Evolutionary conservation across 2,888 invertebrate genomes (phyloP).

Genomic region (Ectropis crepuscularia): DNA sequence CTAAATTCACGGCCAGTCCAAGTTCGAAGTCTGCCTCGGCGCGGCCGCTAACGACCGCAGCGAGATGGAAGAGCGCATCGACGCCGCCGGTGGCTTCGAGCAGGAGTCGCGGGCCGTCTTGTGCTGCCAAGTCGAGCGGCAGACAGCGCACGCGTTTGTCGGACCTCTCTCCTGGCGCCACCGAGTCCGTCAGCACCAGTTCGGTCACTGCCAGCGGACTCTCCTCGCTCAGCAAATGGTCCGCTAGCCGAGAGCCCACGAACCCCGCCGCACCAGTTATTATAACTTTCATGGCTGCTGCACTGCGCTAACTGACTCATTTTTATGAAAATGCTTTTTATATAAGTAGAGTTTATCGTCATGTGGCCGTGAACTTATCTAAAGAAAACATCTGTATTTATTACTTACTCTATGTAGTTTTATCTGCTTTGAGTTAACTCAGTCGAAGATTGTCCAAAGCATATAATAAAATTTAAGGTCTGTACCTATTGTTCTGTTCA

Average conservation of each 20-base stretch:
- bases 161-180: slow-evolving; percentile 40
- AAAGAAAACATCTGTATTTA: no score
- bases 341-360: no score
- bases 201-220: slow-evolving; percentile 50
- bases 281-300: slow-evolving; percentile 59
- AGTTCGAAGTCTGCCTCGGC: slow-evolving; percentile 72
- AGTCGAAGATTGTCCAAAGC: no score
- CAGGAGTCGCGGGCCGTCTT: slow-evolving; percentile 41
- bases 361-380: no score
- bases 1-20: slow-evolving; percentile 69
- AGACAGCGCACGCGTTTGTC: slow-evolving; percentile 32
- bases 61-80: slow-evolving; percentile 68
- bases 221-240: slow-evolving; percentile 48
- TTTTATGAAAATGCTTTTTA: no score
- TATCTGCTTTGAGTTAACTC: no score
- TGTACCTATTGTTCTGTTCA: no score
- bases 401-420: no score
- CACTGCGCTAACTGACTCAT: not conserved
- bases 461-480: no score
- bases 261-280: slow-evolving; percentile 72
- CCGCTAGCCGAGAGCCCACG: slow-evolving; percentile 59
- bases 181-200: slow-evolving; percentile 54
- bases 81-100: slow-evolving; percentile 45
- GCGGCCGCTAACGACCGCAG: slow-evolving; percentile 73
- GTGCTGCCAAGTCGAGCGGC: slow-evolving; percentile 35